Percentiles rank a stretch among this genome's conserved stretches.
Conservation (phyloP, 2,888 invertebrate genomes). For the Molorchus minor region DNA sequence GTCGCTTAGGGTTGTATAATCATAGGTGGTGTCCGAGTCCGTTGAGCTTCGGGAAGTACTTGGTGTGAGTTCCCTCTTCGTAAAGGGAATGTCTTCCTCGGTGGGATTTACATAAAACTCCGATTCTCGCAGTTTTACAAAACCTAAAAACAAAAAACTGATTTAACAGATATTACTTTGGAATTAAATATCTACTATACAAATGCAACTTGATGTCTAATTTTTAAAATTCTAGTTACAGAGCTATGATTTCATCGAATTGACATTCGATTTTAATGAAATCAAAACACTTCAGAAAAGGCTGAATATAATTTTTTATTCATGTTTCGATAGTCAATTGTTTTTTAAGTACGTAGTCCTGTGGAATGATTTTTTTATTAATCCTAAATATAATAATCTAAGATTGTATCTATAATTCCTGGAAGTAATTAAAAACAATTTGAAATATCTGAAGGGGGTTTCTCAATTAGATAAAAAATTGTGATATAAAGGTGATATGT, state of each 20-base stretch:
- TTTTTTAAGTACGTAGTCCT: conserved; percentile 5
- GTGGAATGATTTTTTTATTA: conserved; percentile 12
- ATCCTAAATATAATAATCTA: conserved; percentile 13
- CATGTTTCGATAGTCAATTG: conserved; percentile 2
- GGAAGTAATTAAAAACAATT: conserved; percentile 17
- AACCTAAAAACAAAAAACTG: conserved; percentile 66
- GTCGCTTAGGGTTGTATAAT: conserved; percentile 27
- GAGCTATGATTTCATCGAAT: too few species aligned
- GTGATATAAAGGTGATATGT: too few species aligned
- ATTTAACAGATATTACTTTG: too few species aligned
- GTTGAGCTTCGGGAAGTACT: conserved; percentile 35
- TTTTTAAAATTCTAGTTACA: too few species aligned
- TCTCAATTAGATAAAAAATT: too few species aligned
- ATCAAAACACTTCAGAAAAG: too few species aligned
- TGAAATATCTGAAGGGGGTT: conserved; percentile 14
- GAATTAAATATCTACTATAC: too few species aligned
- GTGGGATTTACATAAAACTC: too few species aligned
- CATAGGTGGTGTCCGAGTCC: conserved; percentile 37
- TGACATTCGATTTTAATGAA: too few species aligned
- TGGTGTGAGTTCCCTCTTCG: conserved; percentile 29
- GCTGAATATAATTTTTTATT: too few species aligned
- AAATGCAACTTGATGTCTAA: too few species aligned
- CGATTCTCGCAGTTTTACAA: conserved; percentile 60
- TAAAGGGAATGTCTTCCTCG: conserved; percentile 25
- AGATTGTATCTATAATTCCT: conserved; percentile 19